A percentile compares a stretch with the other conserved stretches of the same genome.
Evolutionary conservation across 2,113 vertebrate genomes (phyloP).

Genomic region (Atrichornis clamosus): DNA sequence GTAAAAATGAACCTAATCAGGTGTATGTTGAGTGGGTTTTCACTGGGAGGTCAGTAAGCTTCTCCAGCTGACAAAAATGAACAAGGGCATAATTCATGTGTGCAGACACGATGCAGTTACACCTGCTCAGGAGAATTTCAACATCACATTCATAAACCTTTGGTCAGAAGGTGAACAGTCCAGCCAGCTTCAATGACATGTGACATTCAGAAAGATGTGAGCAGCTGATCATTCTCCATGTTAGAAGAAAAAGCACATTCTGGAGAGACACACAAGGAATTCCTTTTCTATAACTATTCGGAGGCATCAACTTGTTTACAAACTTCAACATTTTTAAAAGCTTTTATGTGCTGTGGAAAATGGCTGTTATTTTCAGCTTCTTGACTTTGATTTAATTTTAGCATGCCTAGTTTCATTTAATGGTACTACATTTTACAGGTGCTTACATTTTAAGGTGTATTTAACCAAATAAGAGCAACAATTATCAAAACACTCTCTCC

Average conservation of each 20-base stretch:
- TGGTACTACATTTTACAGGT: background rate
- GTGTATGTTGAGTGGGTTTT: background rate
- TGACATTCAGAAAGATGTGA: background rate
- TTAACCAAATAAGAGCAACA: background rate
- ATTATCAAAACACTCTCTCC: background rate
- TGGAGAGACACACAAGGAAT: rapidly evolving
- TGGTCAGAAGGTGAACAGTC: background rate
- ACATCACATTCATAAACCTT: background rate
- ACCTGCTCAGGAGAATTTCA: background rate
- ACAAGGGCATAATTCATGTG: rapidly evolving
- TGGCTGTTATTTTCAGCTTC: background rate
- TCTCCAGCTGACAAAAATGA: background rate
- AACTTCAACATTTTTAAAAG: background rate
- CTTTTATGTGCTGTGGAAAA: background rate
- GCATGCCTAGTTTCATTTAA: background rate
- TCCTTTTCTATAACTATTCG: background rate
- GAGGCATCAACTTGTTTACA: background rate
- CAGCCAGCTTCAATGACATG: background rate
- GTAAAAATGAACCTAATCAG: background rate
- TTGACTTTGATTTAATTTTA: background rate
- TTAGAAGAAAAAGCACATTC: background rate
- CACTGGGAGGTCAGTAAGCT: background rate
- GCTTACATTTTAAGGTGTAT: background rate
- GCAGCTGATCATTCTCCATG: background rate
- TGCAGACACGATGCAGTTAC: background rate